Evolutionary conservation across 2,797 vertebrate species (phyloP).

Genomic region (Sebastes trivittatus): DNA sequence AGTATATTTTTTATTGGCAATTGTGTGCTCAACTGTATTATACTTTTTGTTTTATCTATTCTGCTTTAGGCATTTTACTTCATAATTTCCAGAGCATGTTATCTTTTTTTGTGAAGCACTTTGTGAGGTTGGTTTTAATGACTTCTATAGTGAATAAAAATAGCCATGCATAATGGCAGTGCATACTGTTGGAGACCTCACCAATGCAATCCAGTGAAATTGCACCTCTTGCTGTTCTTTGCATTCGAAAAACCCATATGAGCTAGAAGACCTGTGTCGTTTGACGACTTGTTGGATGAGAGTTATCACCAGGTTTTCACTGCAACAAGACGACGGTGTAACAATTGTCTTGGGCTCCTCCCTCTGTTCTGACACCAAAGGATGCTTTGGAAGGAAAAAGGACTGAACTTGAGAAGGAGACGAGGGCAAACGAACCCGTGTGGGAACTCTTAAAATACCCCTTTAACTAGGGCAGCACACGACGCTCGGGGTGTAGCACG

Average conservation of each 20-base stretch:
- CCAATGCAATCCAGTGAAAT: neutral
- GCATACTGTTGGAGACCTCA: neutral
- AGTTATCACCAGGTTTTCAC: neutral
- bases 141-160: neutral
- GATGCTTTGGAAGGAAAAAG: constrained; percentile 48
- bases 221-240: neutral
- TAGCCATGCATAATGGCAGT: neutral
- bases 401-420: constrained; percentile 67
- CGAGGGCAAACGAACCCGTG: constrained; percentile 72
- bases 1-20: neutral
- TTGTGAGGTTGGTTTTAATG: neutral
- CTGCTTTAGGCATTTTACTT: neutral
- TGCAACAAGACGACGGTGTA: neutral
- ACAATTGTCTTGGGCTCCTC: neutral
- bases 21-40: neutral
- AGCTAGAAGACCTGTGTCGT: neutral
- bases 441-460: constrained; percentile 82
- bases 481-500: constrained; percentile 53
- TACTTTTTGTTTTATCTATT: neutral
- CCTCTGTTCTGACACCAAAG: constrained; percentile 30
- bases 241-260: fast-evolving
- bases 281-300: neutral
- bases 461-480: constrained; percentile 75
- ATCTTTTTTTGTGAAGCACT: neutral
- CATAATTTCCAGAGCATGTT: neutral